Evolutionary conservation across 2,888 invertebrate genomes (phyloP).

Genomic region (Formica aserva): DNA sequence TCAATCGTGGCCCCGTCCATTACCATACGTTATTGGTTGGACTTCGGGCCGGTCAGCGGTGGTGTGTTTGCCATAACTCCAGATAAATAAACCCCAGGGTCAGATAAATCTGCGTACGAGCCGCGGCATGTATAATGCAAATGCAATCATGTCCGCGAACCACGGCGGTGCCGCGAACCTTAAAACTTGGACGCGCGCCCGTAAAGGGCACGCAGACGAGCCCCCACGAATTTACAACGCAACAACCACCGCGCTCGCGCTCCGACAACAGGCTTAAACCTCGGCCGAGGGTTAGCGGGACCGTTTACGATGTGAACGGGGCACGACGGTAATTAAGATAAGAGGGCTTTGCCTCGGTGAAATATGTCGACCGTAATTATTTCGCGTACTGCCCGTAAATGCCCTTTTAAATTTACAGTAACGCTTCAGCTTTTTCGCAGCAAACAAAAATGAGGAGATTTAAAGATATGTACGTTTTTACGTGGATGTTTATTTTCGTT

Average conservation of each 20-base stretch:
- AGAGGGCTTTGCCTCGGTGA: conserved; percentile 38
- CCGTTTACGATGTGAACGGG: conserved; percentile 30
- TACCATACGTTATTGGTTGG: conserved; percentile 84
- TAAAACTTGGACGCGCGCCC: conserved; percentile 75
- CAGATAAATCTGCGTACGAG: conserved; percentile 82
- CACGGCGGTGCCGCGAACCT: conserved; percentile 74
- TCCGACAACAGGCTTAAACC: conserved; percentile 62
- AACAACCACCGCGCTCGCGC: conserved; percentile 12
- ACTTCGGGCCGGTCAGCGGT: conserved; percentile 77
- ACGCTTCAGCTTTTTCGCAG: not conserved
- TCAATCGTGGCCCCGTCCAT: conserved; percentile 81
- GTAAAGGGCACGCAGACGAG: conserved; percentile 76
- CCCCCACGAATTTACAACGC: conserved; percentile 74
- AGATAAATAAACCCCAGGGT: conserved; percentile 84
- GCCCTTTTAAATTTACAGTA: conserved; percentile 32
- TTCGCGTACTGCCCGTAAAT: conserved; percentile 20
- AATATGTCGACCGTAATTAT: conserved; percentile 45
- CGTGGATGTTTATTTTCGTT: not conserved
- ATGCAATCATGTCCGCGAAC: conserved; percentile 84
- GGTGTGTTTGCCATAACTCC: conserved; percentile 84
- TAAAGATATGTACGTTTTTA: not conserved
- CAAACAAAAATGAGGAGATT: conserved; percentile 25
- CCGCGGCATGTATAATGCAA: conserved; percentile 85
- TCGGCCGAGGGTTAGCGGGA: conserved; percentile 40
- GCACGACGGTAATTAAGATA: conserved; percentile 67